Base-by-base conservation (phyloP, 2,888 invertebrate species). In the Meteorus colon region DNA sequence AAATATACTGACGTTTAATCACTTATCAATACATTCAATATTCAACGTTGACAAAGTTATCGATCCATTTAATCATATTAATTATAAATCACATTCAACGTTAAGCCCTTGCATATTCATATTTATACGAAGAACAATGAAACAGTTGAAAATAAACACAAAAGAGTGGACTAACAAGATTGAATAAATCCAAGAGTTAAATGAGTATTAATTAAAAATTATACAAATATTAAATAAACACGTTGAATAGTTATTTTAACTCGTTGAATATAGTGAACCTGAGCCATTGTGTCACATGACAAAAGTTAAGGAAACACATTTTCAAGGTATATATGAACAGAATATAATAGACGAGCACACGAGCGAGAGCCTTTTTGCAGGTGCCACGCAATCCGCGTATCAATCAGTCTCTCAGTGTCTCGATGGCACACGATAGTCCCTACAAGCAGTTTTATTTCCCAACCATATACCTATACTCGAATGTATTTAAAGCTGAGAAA, bases 301-400 rank as follows among this genome's bases (percentile, higher is more conserved):
- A 31, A 19, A 37, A 12, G 10, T 37, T 4, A 19, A 41, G 19
- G 4, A 16, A 37, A 19, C 4, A 10, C 29, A 31, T 62, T 31
- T 62, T 8, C 59, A 27, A 19, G 5, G n/a, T 8, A 55, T 55
- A 24, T 19, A 19, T 55, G 19, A 19, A 19, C 19, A 19, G 4
- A 55, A 48, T n/a, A n/a, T 19, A 19, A 55, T 55, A 55, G 19
- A 19, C 5, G 27, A 62, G n/a, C 4, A 19, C n/a, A 62, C 31
- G 8, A 29, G 31, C 62, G 31, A 80, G 81, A 79, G 82, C 82
- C 83, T 83, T 86, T 83, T 81, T 75, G 76, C 78, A 68, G 80
- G 79, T 79, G 83, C 85, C 87, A 87, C 87, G 87, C 87, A 83
- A 87, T 85, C 79, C 77, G 79, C 80, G 80, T 87, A 87, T 87